Percentiles rank a stretch among this genome's conserved stretches.
These are phyloP conservation scores for Vombatus ursinus DNA, from an alignment of 2,113 vertebrate species.

Conservation along the genomic window DNA sequence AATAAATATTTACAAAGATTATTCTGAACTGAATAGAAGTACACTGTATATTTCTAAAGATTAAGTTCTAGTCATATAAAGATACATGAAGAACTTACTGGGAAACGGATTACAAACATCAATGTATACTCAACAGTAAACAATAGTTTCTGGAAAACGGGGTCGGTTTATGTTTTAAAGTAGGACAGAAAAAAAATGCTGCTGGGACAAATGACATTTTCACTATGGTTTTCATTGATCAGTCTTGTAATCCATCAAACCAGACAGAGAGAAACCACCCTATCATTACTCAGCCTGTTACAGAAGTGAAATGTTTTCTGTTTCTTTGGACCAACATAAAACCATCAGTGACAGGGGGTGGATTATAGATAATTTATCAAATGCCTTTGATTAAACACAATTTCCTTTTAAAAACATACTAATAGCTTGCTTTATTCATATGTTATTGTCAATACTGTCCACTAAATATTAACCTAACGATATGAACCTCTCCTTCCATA, in stretches of 20 bases:
- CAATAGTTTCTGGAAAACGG: slow-evolving; percentile 33
- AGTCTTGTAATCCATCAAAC: slow-evolving; percentile 85
- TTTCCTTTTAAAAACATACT: slow-evolving; percentile 75
- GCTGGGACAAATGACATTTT: slow-evolving; percentile 82
- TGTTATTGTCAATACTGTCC: slow-evolving; percentile 45
- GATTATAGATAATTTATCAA: slow-evolving; percentile 86
- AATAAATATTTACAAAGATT: slow-evolving; percentile 47
- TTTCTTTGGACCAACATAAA: slow-evolving; percentile 80
- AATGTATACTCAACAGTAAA: neutral
- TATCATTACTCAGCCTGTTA: slow-evolving; percentile 79
- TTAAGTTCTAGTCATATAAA: slow-evolving; percentile 3
- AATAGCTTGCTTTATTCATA: slow-evolving; percentile 59
- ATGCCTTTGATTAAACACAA: slow-evolving; percentile 76
- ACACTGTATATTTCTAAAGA: slow-evolving; percentile 6
- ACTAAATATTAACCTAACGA: slow-evolving; percentile 46
- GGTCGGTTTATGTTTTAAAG: slow-evolving; percentile 53
- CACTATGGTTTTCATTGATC: slow-evolving; percentile 79
- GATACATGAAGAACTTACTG: slow-evolving; percentile 4
- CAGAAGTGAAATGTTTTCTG: slow-evolving; percentile 76
- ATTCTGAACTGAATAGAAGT: slow-evolving; percentile 27
- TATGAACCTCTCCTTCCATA: slow-evolving; percentile 39
- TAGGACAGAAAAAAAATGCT: slow-evolving; percentile 59
- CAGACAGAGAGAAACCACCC: slow-evolving; percentile 77
- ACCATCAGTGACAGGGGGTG: slow-evolving; percentile 82
- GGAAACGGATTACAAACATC: neutral